A percentile compares a stretch with the other conserved stretches of the same genome.
Conservation (phyloP, 1,140 invertebrate species). For the Diploscapter pachys region DNA sequence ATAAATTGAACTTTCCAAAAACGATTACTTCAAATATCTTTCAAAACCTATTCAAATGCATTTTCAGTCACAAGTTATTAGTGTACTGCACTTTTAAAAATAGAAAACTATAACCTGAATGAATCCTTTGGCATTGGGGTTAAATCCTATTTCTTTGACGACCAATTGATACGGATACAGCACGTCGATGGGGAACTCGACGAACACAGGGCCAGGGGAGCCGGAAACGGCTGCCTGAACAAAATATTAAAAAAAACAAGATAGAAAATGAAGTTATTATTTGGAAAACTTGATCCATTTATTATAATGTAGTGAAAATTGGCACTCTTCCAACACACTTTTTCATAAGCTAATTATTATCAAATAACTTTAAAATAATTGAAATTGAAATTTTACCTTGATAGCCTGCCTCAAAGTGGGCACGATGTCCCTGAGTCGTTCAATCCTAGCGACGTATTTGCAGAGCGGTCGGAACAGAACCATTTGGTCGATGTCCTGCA, state of each 20-base stretch:
- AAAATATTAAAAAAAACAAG: not conserved
- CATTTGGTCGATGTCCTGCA: conserved; percentile 70
- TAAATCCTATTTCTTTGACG: conserved; percentile 65
- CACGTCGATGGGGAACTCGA: conserved; percentile 70
- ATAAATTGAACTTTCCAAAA: too few relatives aligned
- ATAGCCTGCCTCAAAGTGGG: conserved; percentile 66
- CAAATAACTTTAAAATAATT: too few relatives aligned
- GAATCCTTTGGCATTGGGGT: conserved; percentile 60
- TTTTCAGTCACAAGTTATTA: too few relatives aligned
- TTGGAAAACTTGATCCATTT: too few relatives aligned
- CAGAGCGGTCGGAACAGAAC: conserved; percentile 69
- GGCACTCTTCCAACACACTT: too few relatives aligned
- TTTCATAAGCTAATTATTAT: too few relatives aligned
- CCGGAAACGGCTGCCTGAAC: conserved; percentile 65
- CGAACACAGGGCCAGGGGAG: conserved; percentile 70
- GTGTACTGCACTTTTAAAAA: too few relatives aligned
- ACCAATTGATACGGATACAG: conserved; percentile 69
- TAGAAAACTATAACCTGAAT: conserved; percentile 28
- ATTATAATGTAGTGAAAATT: too few relatives aligned
- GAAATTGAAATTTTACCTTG: conserved; percentile 18
- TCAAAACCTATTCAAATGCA: too few relatives aligned
- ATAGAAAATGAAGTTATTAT: not conserved
- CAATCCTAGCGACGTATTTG: conserved; percentile 64
- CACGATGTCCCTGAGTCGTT: conserved; percentile 65
- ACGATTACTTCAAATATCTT: too few relatives aligned